Percentiles rank a stretch among this genome's conserved stretches.
These are phyloP conservation scores for Epinephelus moara DNA, from an alignment of 2,113 vertebrate genomes.

Conservation along the genomic window DNA sequence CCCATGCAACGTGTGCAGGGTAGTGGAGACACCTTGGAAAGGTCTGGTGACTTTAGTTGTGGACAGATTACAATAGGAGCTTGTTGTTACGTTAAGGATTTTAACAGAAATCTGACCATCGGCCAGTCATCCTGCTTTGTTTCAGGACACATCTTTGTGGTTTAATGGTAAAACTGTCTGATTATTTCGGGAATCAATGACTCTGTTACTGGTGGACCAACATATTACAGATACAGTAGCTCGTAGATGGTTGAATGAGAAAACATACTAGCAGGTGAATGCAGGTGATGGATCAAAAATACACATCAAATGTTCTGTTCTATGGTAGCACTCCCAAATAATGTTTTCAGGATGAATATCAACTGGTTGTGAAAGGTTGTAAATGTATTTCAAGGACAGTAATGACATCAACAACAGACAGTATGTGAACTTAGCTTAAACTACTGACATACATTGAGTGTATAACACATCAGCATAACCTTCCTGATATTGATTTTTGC, in stretches of 20 bases:
- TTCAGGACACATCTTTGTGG: neutral
- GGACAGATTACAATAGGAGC: neutral
- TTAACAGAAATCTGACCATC: neutral
- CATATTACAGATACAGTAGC: neutral
- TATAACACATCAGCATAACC: neutral
- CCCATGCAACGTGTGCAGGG: neutral
- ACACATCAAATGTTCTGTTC: neutral
- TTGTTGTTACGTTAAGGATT: neutral
- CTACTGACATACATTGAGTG: neutral
- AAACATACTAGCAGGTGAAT: neutral
- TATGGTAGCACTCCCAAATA: neutral
- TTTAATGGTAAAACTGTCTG: neutral
- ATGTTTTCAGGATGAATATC: neutral
- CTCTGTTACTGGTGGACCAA: neutral
- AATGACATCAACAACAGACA: neutral
- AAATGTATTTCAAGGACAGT: neutral
- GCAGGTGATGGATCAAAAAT: neutral
- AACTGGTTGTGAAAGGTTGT: neutral
- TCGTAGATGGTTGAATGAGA: neutral
- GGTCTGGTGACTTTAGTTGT: neutral
- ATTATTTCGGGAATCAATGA: neutral
- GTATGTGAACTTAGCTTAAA: neutral
- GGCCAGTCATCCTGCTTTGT: neutral
- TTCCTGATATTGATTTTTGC: constrained; percentile 1
- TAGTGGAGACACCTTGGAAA: neutral